These are phyloP conservation scores for Xenopus tropicalis DNA, from an alignment of 2,113 vertebrate species.

Conservation along the genomic window UCB_Xtro_10.0 CM004446.2:137834001-137834500, in stretches of 20 bases:
- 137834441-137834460: not conserved
- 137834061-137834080: constrained; percentile 22
- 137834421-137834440: not conserved
- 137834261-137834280: constrained; percentile 26
- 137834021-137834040: constrained; percentile 4
- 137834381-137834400: constrained; percentile 17
- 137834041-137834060: constrained; percentile 18
- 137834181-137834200: not conserved
- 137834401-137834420: not conserved
- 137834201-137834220: not conserved
- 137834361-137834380: constrained; percentile 18
- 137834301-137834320: constrained; percentile 30
- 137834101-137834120: not conserved
- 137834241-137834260: not conserved
- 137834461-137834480: too few species aligned
- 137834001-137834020: too few species aligned
- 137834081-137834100: constrained; percentile 35
- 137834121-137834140: not conserved
- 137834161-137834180: constrained; percentile 4
- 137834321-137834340: constrained; percentile 34
- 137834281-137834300: constrained; percentile 45
- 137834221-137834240: not conserved
- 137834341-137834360: constrained; percentile 32
- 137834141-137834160: not conserved
- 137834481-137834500: too few species aligned